phyloP scores from a whole-genome alignment of 1,140 invertebrate species.

The Globodera ellingtonae region DNA sequence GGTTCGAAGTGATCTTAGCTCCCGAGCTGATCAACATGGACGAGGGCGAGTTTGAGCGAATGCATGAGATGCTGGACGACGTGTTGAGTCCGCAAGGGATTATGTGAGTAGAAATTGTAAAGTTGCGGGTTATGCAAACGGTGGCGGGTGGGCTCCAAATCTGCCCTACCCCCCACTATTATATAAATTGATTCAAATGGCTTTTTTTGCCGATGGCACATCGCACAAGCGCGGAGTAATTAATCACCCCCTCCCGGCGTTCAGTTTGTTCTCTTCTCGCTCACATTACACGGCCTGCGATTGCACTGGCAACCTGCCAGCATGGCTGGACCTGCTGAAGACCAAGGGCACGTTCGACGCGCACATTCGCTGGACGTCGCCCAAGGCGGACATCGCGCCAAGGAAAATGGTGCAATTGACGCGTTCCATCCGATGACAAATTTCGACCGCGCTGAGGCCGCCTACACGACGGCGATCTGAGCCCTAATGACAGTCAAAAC shows the following conservation, averaged over 20 bases:
- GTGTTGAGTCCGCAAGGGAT: conserved; percentile 56
- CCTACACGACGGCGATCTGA: too few species aligned
- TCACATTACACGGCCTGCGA: conserved; percentile 45
- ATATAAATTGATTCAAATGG: too few species aligned
- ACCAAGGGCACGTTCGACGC: conserved; percentile 50
- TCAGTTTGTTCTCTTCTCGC: conserved; percentile 57
- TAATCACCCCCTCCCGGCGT: background rate
- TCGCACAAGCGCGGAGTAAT: too few species aligned
- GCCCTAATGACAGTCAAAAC: too few species aligned
- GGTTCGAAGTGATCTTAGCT: conserved; percentile 58
- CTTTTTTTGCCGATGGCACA: too few species aligned
- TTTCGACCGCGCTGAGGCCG: too few species aligned
- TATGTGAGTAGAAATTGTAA: conserved; percentile 43
- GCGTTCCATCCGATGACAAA: conserved; percentile 51
- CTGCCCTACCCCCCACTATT: background rate
- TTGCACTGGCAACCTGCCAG: conserved; percentile 47
- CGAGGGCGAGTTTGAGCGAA: conserved; percentile 48
- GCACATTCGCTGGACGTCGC: conserved; percentile 55
- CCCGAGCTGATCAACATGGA: conserved; percentile 55
- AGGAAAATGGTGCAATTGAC: conserved; percentile 60
- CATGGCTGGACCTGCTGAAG: conserved; percentile 59
- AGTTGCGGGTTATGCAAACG: too few species aligned
- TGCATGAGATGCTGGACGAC: conserved; percentile 56
- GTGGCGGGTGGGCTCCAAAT: background rate
- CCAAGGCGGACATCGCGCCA: conserved; percentile 56